Evolutionary conservation across 2,113 vertebrate species (phyloP).

Genomic region (Equus przewalskii): DNA sequence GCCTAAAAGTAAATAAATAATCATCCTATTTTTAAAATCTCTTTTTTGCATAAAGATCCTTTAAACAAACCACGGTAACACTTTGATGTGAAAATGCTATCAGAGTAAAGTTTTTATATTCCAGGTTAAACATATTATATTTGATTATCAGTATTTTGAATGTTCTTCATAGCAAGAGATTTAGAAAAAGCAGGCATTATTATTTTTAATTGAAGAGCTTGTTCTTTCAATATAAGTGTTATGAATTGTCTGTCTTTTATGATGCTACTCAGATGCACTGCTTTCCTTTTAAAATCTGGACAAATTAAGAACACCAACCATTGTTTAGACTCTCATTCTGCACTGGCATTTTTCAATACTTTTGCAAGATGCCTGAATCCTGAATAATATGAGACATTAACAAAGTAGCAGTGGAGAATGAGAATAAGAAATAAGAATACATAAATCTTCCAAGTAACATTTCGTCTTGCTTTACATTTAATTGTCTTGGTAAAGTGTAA

Average conservation of each 20-base stretch:
- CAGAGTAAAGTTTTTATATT: slow-evolving; percentile 26
- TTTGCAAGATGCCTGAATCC: slow-evolving; percentile 21
- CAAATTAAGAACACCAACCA: slow-evolving; percentile 40
- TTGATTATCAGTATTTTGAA: background rate
- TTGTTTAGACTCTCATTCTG: slow-evolving; percentile 54
- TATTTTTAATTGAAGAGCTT: slow-evolving; percentile 14
- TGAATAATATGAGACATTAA: background rate
- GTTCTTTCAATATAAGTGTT: background rate
- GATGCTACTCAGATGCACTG: background rate
- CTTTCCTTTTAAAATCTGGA: slow-evolving; percentile 59
- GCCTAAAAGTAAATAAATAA: slow-evolving; percentile 4
- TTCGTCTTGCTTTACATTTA: background rate
- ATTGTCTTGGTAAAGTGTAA: background rate
- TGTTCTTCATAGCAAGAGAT: background rate
- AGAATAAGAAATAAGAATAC: background rate
- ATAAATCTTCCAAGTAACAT: background rate
- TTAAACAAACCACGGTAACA: background rate
- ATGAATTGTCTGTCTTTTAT: background rate
- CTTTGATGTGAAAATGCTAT: slow-evolving; percentile 31
- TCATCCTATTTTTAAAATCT: background rate
- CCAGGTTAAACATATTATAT: background rate
- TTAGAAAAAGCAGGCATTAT: background rate
- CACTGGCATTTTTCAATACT: slow-evolving; percentile 56
- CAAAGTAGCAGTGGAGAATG: background rate
- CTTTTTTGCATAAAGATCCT: slow-evolving; percentile 28